Evolutionary conservation across 2,888 invertebrate genomes (phyloP), one percentile per base, ranked within the genome.

Genomic region (Philereme transversata): DNA sequence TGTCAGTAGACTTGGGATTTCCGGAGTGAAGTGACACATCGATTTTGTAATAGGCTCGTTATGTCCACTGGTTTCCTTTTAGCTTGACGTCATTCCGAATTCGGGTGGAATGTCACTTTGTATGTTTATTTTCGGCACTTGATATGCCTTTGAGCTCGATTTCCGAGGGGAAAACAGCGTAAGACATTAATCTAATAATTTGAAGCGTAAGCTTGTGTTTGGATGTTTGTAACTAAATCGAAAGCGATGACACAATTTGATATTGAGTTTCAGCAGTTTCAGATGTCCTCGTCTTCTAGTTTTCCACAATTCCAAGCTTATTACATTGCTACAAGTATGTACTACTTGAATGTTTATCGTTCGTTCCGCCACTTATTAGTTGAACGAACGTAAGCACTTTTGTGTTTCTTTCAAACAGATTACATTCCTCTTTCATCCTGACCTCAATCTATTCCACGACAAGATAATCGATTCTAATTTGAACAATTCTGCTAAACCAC

Each of bases 21-120:
- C 70, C 68, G 67, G 57, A 57, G 56, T 65, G 68, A 70, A 57
- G 56, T 65, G 68, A 70, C 67, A 49, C 68, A 70, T 68, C 65
- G 60, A 59, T 70, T 70, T 62, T 56, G 67, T 70, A 70, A 70
- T 64, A 67, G 64, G 57, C 56, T 62, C 65, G 58, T 65, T 64
- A 64, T 63, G 62, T 55, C 45, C 59, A 52, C 51, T 58, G 61
- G 68, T 64, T 70, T 70, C 65, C 68, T 68, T 59, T 68, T 62
- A 56, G 63, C 38, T 44, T 70, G 68, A 70, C 67, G 68, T 68
- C 67, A 68, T 65, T 44, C 51, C 55, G 64, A 62, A 67, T 68
- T 70, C 57, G 68, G 68, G 65, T 66, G 62, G 67, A 66, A 68
- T 67, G 62, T 67, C 61, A 65, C 61, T 66, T 64, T 56, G 60